Conservation (phyloP, 2,113 vertebrate genomes). For the Leucopsar rothschildi region DNA sequence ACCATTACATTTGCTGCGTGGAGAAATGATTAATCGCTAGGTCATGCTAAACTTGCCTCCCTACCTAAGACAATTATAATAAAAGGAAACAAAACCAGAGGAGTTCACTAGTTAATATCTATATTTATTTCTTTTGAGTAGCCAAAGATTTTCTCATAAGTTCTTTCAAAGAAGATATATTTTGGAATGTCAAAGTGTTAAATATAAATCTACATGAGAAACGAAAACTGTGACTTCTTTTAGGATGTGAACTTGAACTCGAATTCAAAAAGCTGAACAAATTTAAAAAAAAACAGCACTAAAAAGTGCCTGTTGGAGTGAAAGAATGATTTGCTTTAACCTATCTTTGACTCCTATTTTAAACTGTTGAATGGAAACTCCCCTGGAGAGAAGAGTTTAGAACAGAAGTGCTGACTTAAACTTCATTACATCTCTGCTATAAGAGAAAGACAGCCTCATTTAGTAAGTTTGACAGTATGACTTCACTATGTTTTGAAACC, state of each 20-base stretch:
- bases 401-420: neutral
- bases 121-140: neutral
- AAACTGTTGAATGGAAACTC: neutral
- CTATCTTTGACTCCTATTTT: neutral
- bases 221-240: neutral
- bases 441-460: neutral
- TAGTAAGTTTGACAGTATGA: neutral
- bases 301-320: neutral
- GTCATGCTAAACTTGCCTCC: neutral
- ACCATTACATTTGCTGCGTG: neutral
- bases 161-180: neutral
- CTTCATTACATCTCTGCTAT: neutral
- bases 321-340: neutral
- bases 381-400: neutral
- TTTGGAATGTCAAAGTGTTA: neutral
- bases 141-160: neutral
- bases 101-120: neutral
- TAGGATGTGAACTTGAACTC: neutral
- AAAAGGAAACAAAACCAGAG: neutral
- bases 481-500: neutral
- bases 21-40: neutral
- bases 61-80: neutral
- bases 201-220: neutral
- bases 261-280: neutral
- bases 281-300: rapidly evolving